phyloP scores from a whole-genome alignment of 2,888 invertebrate species.

The Sinodicranocentrus sp. region DNA sequence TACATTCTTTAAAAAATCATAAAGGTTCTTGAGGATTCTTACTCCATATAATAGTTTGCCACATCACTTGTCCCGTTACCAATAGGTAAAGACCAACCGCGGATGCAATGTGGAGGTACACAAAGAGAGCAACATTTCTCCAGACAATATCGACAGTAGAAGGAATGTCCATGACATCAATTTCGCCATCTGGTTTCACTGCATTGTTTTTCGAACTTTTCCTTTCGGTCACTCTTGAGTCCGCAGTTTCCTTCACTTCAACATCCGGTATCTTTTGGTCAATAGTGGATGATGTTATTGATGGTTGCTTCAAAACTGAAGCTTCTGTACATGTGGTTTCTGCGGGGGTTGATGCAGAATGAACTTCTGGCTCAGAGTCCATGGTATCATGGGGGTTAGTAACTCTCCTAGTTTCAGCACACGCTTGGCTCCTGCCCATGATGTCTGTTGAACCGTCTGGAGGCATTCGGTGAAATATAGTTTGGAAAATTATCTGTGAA shows the following conservation, averaged over 20 bases:
- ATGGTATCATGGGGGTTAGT: conserved; percentile 5
- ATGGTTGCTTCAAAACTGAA: too few species aligned
- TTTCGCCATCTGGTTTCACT: conserved; percentile 17
- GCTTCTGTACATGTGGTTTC: too few species aligned
- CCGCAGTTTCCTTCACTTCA: not conserved
- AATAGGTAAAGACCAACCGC: conserved; percentile 87
- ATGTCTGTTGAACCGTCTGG: conserved; percentile 39
- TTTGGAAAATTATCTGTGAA: too few species aligned
- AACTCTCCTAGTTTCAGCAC: conserved; percentile 21
- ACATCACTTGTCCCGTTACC: conserved; percentile 85
- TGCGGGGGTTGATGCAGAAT: not conserved
- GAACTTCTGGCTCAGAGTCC: conserved; percentile 25
- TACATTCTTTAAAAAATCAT: too few species aligned
- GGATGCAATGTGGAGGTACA: conserved; percentile 87
- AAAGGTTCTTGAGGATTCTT: too few species aligned
- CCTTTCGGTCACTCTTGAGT: not conserved
- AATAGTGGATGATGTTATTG: too few species aligned
- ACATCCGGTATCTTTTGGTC: not conserved
- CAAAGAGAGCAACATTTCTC: conserved; percentile 90
- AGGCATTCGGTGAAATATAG: conserved; percentile 19
- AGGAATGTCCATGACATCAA: conserved; percentile 49
- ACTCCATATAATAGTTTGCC: conserved; percentile 86
- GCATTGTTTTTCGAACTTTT: not conserved
- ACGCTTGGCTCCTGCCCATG: conserved; percentile 51
- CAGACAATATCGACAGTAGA: conserved; percentile 83